Evolutionary conservation across 2,797 vertebrate species (phyloP).

Genomic region (Manis crassicaudata): DNA sequence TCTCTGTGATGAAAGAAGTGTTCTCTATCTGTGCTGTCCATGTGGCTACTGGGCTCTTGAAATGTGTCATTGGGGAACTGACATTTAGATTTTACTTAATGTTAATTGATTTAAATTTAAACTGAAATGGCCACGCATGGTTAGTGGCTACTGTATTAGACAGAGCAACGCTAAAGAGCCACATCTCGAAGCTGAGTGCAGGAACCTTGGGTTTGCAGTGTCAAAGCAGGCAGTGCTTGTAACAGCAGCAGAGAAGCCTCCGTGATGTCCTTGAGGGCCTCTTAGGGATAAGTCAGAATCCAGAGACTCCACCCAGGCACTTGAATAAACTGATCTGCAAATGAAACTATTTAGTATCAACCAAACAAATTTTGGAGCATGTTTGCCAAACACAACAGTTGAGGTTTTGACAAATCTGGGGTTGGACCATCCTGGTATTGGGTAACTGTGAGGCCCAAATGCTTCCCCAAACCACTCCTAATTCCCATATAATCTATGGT

Average conservation of each 20-base stretch:
- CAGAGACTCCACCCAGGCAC: not conserved
- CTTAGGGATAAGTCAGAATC: not conserved
- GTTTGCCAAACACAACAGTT: constrained; percentile 37
- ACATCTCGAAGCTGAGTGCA: not conserved
- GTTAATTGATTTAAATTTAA: not conserved
- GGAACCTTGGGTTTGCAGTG: not conserved
- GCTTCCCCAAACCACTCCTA: constrained; percentile 15
- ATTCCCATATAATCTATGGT: not conserved
- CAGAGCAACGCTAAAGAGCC: not conserved
- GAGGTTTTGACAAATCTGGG: constrained; percentile 31
- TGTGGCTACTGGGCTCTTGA: not conserved
- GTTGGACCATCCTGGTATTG: not conserved
- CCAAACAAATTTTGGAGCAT: not conserved
- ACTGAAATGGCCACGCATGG: not conserved
- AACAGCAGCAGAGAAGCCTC: not conserved
- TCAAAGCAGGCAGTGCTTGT: not conserved
- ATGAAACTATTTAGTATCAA: not conserved
- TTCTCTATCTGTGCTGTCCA: not conserved
- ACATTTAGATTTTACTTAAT: not conserved
- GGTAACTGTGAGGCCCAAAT: constrained; percentile 18
- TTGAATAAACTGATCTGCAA: not conserved
- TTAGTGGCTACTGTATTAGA: not conserved
- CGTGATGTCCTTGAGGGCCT: not conserved
- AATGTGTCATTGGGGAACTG: not conserved
- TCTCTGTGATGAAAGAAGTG: not conserved